Base-by-base conservation (phyloP, 2,113 vertebrate genomes). In the Acrocephalus kingi region DNA sequence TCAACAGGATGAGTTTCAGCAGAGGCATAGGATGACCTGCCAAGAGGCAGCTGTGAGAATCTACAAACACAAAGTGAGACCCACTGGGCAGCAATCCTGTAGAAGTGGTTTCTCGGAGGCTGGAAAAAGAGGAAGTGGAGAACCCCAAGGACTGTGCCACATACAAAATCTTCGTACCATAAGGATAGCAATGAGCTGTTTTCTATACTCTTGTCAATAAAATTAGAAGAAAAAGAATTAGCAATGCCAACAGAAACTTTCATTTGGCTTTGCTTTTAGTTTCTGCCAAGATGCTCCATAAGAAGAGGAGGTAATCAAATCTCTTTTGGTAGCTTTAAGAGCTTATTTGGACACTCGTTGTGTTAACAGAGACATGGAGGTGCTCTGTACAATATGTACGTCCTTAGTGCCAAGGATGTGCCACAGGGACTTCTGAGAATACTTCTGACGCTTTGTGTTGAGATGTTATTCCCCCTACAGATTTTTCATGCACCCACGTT, bases 181-280 rank as follows among this genome's bases (percentile, higher is more conserved):
- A 75, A 69, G 28, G 20, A 15, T 4, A 64, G 33, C 13, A 59
- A 27, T 23, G 35, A 41, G 28, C 33, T 76, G 15, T 28, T 86
- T 88, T 73, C 81, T 59, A 10, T 30, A 75, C 27, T 43, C 39
- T 78, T 83, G 22, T 45, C 33, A 83, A 46, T 77, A 59, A 79
- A 87, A 75, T 8, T 58, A 59, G 28, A 41, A 66, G 20, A 54
- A 68, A 83, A 73, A 71, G 76, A n/a, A 7, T 0, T 2, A 66
- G 10, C 1, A 0, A 43, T 25, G 19, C n/a, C 31, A 86, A 28
- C 8, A 54, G 27, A 71, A 55, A 6, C 0, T 4, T 33, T 0
- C 9, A 11, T 68, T 46, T 80, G 54, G 11, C 35, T 52, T 93
- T 76, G 51, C 37, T 90, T 30, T 43, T 86, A 35, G 12, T 87